phyloP scores from a whole-genome alignment of 2,797 vertebrate species.

The Eulemur mongoz region DNA sequence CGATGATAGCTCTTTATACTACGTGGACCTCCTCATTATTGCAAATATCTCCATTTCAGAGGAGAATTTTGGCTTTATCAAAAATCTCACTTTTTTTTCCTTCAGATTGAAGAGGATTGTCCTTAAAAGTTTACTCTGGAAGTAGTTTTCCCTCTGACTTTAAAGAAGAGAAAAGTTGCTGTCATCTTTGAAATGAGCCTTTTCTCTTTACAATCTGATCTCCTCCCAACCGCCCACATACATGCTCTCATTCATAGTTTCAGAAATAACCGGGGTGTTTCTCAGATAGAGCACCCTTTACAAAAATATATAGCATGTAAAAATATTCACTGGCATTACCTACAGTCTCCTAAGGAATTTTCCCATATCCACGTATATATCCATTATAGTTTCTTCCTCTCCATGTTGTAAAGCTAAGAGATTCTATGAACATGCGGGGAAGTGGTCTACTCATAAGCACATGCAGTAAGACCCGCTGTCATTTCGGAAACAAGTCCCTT shows the following conservation, averaged over 20 bases:
- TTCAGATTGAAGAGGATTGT: not conserved
- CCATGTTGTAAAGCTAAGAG: not conserved
- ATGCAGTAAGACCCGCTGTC: not conserved
- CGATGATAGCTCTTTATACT: not conserved
- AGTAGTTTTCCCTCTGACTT: not conserved
- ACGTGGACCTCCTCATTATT: not conserved
- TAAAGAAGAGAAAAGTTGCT: not conserved
- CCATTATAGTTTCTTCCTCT: not conserved
- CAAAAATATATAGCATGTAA: not conserved
- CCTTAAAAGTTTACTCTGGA: not conserved
- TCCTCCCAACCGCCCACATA: not conserved
- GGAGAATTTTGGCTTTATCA: constrained; percentile 28
- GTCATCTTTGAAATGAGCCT: not conserved
- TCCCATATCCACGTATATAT: not conserved
- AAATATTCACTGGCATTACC: not conserved
- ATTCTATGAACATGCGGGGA: not conserved
- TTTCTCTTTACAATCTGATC: not conserved
- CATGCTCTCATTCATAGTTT: not conserved
- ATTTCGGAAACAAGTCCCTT: not conserved
- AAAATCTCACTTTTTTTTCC: not conserved
- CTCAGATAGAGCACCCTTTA: not conserved
- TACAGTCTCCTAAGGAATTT: not conserved
- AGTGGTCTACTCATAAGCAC: not conserved
- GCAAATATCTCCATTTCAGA: not conserved
- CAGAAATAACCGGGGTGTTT: not conserved